Conservation (phyloP, 2,113 vertebrate species). For the Bombycilla garrulus region DNA sequence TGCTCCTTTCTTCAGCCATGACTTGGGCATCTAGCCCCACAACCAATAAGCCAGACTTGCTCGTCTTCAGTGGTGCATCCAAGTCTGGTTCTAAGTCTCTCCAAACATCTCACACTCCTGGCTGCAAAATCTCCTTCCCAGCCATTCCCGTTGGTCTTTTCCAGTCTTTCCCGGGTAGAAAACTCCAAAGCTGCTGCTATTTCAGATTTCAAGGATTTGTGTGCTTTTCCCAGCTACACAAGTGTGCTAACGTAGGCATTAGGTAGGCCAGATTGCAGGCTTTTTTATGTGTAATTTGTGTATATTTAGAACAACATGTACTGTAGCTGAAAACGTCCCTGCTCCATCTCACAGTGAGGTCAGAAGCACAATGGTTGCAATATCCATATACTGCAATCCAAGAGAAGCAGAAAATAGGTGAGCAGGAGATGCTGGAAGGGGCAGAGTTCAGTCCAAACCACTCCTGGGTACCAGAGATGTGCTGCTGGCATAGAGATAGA, state of each 20-base stretch:
- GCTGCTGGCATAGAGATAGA: neutral
- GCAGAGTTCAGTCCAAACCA: neutral
- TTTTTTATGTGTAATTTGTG: neutral
- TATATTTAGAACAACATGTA: constrained; percentile 45
- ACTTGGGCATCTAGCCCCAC: neutral
- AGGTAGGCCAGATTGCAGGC: constrained; percentile 50
- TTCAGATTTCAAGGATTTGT: neutral
- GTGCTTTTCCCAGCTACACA: constrained; percentile 24
- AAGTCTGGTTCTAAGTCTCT: neutral
- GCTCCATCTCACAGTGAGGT: neutral
- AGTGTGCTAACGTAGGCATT: constrained; percentile 18
- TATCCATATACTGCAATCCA: neutral
- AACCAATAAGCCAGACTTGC: neutral
- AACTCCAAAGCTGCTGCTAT: neutral
- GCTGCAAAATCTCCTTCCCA: neutral
- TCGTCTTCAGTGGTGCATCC: neutral
- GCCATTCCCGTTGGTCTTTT: neutral
- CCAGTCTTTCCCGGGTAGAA: neutral
- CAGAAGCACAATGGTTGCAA: neutral
- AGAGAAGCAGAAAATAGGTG: neutral
- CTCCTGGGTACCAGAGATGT: neutral
- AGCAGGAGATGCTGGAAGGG: neutral
- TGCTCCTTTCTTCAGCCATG: neutral
- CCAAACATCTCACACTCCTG: neutral
- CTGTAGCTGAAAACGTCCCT: constrained; percentile 9